Evolutionary conservation across 64 coral and sea anemone genomes (phyloP).

Genomic region (Pocillopora verrucosa): DNA sequence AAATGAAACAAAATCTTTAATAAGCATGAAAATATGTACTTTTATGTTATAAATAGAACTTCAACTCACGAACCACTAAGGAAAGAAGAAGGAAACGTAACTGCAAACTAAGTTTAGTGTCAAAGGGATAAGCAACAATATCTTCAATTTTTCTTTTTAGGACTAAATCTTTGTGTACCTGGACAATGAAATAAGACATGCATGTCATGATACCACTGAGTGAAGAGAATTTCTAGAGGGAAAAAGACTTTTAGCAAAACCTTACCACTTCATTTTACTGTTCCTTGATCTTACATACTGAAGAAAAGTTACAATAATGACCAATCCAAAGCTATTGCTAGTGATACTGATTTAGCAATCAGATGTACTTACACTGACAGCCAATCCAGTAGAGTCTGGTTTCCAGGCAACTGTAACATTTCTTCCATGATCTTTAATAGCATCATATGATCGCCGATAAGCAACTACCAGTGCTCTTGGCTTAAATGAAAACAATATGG

Average conservation of each 20-base stretch:
- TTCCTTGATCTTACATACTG: neutral
- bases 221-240: too few species aligned
- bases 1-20: neutral
- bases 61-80: too few species aligned
- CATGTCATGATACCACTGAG: too few species aligned
- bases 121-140: too few species aligned
- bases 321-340: neutral
- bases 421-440: constrained; percentile 81
- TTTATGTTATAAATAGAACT: neutral
- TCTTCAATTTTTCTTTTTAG: too few species aligned
- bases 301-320: neutral
- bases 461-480: constrained; percentile 91
- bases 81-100: too few species aligned
- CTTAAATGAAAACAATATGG: constrained; percentile 26
- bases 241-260: too few species aligned
- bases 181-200: too few species aligned
- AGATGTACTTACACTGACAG: constrained; percentile 72
- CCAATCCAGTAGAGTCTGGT: constrained; percentile 84
- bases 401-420: constrained; percentile 87
- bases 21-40: neutral
- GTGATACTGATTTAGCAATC: neutral
- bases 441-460: constrained; percentile 75
- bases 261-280: too few species aligned
- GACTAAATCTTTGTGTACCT: too few species aligned
- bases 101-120: too few species aligned